Evolutionary conservation across 2,797 vertebrate species (phyloP).

Genomic region (Hyperoplus lanceolatus): DNA sequence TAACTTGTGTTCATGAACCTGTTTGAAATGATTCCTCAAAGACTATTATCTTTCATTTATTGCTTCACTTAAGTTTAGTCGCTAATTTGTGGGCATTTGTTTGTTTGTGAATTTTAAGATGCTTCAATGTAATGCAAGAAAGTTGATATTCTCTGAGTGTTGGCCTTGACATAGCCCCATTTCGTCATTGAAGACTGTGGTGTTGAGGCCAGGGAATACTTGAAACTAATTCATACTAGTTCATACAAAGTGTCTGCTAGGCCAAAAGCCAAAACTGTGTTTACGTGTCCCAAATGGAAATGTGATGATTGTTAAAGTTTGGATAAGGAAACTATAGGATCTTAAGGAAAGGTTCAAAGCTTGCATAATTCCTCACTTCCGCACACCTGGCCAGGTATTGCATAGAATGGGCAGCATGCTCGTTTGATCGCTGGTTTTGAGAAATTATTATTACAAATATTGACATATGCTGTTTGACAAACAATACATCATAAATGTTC

Average conservation of each 20-base stretch:
- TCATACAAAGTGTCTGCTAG: background rate
- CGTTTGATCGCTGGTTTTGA: background rate
- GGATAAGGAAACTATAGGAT: background rate
- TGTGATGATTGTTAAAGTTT: background rate
- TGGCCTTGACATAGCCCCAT: background rate
- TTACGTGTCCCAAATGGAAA: background rate
- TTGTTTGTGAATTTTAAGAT: background rate
- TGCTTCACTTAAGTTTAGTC: background rate
- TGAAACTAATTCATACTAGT: background rate
- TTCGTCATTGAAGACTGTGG: background rate
- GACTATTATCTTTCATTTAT: no score
- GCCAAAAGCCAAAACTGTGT: background rate
- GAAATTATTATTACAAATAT: background rate
- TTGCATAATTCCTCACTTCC: background rate
- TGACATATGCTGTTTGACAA: background rate
- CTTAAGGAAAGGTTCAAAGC: background rate
- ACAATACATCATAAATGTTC: background rate
- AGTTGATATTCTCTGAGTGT: background rate
- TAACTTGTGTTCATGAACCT: constrained; percentile 21
- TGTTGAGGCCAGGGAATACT: background rate
- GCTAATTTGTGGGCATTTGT: background rate
- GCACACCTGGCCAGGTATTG: background rate
- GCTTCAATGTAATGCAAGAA: background rate
- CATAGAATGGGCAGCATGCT: background rate
- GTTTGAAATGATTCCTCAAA: constrained; percentile 39